These are phyloP conservation scores for Drosophila phalerata DNA, from an alignment of 2,888 invertebrate genomes.

Conservation along the genomic window DNA sequence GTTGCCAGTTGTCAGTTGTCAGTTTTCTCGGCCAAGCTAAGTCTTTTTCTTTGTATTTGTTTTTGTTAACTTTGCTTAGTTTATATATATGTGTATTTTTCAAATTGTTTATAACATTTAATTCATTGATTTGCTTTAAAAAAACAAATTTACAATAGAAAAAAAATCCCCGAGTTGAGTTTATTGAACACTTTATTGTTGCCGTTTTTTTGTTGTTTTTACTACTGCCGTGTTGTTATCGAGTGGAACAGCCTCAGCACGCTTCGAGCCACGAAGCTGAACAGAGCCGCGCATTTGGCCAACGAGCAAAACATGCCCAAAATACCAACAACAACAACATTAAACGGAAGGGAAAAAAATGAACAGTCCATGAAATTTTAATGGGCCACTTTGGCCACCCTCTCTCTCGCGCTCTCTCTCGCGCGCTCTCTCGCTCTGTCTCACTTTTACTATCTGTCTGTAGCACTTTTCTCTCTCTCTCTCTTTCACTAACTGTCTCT, in stretches of 20 bases:
- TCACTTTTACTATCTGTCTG: too few relatives aligned
- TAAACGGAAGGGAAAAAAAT: conserved; percentile 23
- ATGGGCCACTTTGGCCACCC: conserved; percentile 38
- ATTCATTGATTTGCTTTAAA: conserved; percentile 10
- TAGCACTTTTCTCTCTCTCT: too few relatives aligned
- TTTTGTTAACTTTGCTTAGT: conserved; percentile 19
- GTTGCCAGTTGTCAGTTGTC: conserved; percentile 8
- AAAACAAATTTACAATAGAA: background rate
- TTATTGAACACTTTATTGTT: conserved; percentile 65
- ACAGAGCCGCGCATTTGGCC: conserved; percentile 29
- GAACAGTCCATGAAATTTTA: conserved; percentile 55
- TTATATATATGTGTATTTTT: conserved; percentile 8
- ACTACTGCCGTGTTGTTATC: conserved; percentile 17
- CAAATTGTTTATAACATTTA: conserved; percentile 44
- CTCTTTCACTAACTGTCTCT: background rate
- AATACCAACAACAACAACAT: conserved; percentile 24
- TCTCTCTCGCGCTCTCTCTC: background rate
- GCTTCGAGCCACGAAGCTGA: conserved; percentile 42
- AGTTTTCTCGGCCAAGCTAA: conserved; percentile 9
- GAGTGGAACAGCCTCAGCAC: conserved; percentile 49
- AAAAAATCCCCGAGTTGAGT: conserved; percentile 69
- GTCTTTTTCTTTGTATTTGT: conserved; percentile 11
- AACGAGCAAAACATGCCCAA: conserved; percentile 49
- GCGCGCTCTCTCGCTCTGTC: conserved; percentile 1
- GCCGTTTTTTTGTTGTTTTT: conserved; percentile 9